Conservation (phyloP, 2,797 vertebrate species). For the Alectoris magna region DNA sequence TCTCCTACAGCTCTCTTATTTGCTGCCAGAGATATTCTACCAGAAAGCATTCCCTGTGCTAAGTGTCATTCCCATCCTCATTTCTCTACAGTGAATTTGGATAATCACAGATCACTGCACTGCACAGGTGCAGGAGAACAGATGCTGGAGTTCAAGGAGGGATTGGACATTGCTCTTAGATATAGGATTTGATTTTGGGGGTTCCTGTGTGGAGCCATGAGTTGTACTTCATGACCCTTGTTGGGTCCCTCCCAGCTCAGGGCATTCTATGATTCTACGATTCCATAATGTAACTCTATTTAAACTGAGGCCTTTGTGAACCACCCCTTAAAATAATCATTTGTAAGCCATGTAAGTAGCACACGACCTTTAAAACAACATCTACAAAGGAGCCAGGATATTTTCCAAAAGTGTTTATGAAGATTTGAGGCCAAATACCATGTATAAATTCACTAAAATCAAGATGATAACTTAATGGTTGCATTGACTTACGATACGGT, state of each 20-base stretch:
- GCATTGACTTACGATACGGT: neutral
- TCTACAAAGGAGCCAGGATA: neutral
- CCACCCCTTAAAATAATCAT: neutral
- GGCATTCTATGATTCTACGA: too few relatives aligned
- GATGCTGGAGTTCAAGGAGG: neutral
- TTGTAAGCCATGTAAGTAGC: neutral
- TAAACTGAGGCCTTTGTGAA: neutral
- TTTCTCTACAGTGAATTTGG: neutral
- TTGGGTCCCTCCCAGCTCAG: too few relatives aligned
- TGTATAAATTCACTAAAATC: neutral
- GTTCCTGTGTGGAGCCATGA: too few relatives aligned
- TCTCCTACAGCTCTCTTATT: neutral
- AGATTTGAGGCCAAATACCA: neutral
- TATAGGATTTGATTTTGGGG: too few relatives aligned
- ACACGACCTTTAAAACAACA: neutral
- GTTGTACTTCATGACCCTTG: too few relatives aligned
- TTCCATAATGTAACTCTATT: neutral
- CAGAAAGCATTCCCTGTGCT: neutral
- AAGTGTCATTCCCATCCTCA: neutral
- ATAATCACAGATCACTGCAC: neutral
- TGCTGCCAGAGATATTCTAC: neutral
- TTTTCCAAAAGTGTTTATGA: neutral
- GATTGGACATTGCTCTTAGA: too few relatives aligned
- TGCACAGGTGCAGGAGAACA: neutral
- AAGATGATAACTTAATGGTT: neutral